Evolutionary conservation across 2,797 vertebrate genomes (phyloP), one percentile per base, ranked within the genome.

Genomic region (Melanotaenia pygmaea): DNA sequence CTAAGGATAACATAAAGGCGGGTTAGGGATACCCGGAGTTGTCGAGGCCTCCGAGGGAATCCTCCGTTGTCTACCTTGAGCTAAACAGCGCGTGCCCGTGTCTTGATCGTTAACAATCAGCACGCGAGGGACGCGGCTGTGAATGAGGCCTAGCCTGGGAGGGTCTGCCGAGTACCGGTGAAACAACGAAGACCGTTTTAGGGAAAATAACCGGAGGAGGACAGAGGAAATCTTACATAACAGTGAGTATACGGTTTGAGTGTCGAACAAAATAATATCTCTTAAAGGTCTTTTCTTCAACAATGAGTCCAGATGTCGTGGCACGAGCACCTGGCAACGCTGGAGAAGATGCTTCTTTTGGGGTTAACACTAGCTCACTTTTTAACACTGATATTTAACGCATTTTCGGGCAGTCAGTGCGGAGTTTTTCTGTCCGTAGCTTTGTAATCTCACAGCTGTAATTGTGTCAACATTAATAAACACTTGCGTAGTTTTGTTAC

Each of bases 121-220:
- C 71, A 93, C 88, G 90, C 89, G 85, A 92, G 90, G 78, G 74
- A 77, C 93, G 94, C 56, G 92, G 94, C 91, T 94, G 90, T 88
- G 81, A 65, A 90, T 89, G 89, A 89, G 94, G 94, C 94, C 94
- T 94, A 90, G 79, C 87, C 88, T 86, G 92, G 91, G 91, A 94
- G 94, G 93, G 92, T 94, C 89, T 88, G 90, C 83, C 70, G 72
- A 92, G 86, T 83, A 79, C 67, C 82, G 84, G 89, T 84, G 87
- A 88, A 85, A 92, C 87, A 92, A 86, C 89, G 82, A 86, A 87
- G 83, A 91, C 81, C 74, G 58, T 70, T 78, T 77, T 76, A 37
- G 86, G 86, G 84, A 67, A 81, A 74, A 81, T 84, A 61, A 77
- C 70, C 68, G 50, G 20, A 22, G 54, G 80, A 86, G 86, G 86